Evolutionary conservation across 1,140 invertebrate genomes (phyloP).

Genomic region (Drosophila tristis): DNA sequence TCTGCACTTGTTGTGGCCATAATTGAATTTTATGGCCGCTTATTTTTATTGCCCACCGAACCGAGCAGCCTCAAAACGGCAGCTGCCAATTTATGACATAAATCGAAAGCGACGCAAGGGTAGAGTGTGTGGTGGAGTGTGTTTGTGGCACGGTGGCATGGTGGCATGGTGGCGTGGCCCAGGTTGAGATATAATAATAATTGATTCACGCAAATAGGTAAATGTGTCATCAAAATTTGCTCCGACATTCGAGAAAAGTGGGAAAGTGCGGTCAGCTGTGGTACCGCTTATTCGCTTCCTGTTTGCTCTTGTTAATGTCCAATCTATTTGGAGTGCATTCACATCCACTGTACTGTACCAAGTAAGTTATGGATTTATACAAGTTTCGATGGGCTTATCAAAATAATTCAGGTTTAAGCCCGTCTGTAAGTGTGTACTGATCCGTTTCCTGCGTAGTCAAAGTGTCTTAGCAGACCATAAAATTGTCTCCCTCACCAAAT

Average conservation of each 20-base stretch:
- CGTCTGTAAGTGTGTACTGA: too few relatives aligned
- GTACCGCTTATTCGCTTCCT: conserved; percentile 34
- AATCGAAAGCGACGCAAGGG: conserved; percentile 56
- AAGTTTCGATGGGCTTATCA: background rate
- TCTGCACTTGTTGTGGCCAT: conserved; percentile 79
- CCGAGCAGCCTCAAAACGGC: conserved; percentile 32
- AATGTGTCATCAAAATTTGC: conserved; percentile 66
- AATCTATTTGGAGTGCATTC: conserved; percentile 3
- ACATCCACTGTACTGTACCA: too few relatives aligned
- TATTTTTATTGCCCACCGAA: conserved; percentile 71
- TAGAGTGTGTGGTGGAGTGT: conserved; percentile 7
- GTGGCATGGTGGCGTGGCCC: background rate
- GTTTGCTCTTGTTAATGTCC: background rate
- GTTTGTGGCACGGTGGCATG: background rate
- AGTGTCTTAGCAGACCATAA: too few relatives aligned
- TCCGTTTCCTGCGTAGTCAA: too few relatives aligned
- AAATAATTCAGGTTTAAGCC: background rate
- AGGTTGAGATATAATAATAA: conserved; percentile 56
- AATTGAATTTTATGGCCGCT: conserved; percentile 81
- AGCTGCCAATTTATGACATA: conserved; percentile 77
- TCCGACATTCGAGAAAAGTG: conserved; percentile 37
- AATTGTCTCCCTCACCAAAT: too few relatives aligned
- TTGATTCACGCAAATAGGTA: conserved; percentile 77
- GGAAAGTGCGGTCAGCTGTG: conserved; percentile 37
- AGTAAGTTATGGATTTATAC: too few relatives aligned